Conservation (phyloP, 2,888 invertebrate genomes). For the Drosophila subsilvestris region DNA sequence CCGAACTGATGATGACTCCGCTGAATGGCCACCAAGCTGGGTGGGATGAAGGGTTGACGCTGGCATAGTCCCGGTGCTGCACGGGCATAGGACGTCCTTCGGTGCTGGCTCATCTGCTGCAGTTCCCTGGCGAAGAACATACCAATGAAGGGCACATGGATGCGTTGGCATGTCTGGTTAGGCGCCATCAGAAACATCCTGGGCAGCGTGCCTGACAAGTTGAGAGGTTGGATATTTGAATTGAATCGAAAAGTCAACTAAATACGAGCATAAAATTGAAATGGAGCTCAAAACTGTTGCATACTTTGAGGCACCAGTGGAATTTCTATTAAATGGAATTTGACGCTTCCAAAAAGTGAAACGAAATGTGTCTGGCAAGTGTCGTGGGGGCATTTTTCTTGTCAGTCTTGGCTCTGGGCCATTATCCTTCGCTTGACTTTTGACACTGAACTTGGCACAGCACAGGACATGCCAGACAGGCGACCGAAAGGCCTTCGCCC, state of each 20-base stretch:
- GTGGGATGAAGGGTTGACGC: neutral
- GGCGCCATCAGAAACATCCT: conserved; percentile 54
- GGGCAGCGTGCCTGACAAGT: neutral
- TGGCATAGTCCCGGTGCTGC: conserved; percentile 6
- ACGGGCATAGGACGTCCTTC: neutral
- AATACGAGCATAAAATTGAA: too few relatives aligned
- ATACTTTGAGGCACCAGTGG: conserved; percentile 25
- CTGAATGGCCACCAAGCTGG: conserved; percentile 25
- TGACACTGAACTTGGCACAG: conserved; percentile 65
- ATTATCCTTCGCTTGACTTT: conserved; percentile 57
- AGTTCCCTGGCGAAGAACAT: conserved; percentile 41
- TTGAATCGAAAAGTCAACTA: neutral
- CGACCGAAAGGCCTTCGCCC: conserved; percentile 30
- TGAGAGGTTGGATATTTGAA: neutral
- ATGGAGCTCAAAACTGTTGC: conserved; percentile 25
- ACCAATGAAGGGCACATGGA: conserved; percentile 37
- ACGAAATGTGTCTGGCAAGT: neutral
- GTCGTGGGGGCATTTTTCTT: conserved; percentile 39
- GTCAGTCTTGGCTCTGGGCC: conserved; percentile 37
- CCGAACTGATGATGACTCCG: conserved; percentile 18
- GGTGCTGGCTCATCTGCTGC: conserved; percentile 39
- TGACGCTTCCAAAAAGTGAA: conserved; percentile 10
- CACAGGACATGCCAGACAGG: conserved; percentile 38
- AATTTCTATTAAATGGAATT: conserved; percentile 40
- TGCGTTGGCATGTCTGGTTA: conserved; percentile 34